Percentiles rank a stretch among this genome's conserved stretches.
phyloP scores from a whole-genome alignment of 2,797 vertebrate species.

The Stomatorhinus walkeri region DNA sequence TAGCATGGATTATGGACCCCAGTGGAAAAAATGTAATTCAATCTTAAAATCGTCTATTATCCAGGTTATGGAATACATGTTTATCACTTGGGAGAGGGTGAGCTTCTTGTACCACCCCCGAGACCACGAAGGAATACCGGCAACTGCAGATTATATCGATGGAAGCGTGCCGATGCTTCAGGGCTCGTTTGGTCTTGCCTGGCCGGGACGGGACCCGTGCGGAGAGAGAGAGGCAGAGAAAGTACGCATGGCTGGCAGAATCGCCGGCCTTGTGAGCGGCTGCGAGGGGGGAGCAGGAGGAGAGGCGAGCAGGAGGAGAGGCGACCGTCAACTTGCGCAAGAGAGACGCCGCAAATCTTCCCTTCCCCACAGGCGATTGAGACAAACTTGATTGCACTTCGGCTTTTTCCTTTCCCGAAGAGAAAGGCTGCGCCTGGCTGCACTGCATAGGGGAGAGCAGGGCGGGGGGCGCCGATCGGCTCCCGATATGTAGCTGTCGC shows the following conservation, averaged over 20 bases:
- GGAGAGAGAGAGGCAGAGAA: background rate
- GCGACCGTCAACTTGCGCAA: constrained; percentile 1
- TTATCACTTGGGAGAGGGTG: background rate
- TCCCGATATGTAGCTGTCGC: background rate
- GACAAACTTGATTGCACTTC: background rate
- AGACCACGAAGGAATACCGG: background rate
- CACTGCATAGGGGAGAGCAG: background rate
- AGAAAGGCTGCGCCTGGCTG: background rate
- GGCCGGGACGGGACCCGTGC: constrained; percentile 7
- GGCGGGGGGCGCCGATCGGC: background rate
- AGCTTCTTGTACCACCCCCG: background rate
- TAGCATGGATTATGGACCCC: background rate
- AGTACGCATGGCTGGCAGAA: background rate
- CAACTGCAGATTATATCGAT: background rate
- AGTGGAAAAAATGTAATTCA: background rate
- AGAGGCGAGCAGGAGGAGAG: background rate
- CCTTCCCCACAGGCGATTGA: background rate
- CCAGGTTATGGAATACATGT: background rate
- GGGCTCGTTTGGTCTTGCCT: constrained; percentile 24
- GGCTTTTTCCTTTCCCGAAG: background rate
- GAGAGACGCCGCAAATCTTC: background rate
- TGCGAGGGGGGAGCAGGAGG: background rate
- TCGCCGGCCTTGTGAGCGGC: background rate
- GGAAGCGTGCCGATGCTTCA: background rate
- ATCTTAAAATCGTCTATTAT: background rate